phyloP scores from a whole-genome alignment of 2,113 vertebrate genomes.

The Archilochus colubris region DNA sequence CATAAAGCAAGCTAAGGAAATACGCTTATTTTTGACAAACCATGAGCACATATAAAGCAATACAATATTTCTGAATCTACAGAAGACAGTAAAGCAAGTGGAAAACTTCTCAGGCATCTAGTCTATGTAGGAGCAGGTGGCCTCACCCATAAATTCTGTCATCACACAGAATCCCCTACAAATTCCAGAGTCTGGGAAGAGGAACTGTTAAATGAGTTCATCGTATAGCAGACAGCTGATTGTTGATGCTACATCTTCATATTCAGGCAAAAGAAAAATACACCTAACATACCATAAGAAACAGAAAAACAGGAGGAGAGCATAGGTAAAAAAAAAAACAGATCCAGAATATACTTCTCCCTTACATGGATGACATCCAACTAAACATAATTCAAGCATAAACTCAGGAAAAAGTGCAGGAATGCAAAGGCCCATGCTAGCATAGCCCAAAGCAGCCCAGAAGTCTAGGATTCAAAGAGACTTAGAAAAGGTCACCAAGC shows the following conservation, averaged over 20 bases:
- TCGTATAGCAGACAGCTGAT: not conserved
- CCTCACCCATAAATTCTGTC: not conserved
- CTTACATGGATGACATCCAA: not conserved
- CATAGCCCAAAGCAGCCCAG: not conserved
- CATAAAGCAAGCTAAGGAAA: not conserved
- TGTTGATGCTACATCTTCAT: not conserved
- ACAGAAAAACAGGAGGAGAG: not conserved
- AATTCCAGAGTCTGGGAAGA: not conserved
- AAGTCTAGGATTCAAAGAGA: not conserved
- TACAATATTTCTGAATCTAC: not conserved
- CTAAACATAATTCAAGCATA: not conserved
- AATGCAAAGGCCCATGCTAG: not conserved
- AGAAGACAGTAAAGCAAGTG: not conserved
- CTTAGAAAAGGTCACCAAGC: constrained; percentile 16
- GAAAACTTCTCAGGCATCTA: not conserved
- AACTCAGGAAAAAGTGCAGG: not conserved
- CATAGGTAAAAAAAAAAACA: not conserved
- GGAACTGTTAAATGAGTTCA: not conserved
- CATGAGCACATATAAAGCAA: not conserved
- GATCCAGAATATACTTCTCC: not conserved
- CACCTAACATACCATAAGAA: not conserved
- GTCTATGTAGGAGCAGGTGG: not conserved
- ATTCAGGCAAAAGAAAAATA: not conserved
- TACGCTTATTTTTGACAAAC: not conserved
- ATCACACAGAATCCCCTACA: not conserved